Conservation (phyloP, 2,888 invertebrate species). For the Macrostomum cliftonense region DNA sequence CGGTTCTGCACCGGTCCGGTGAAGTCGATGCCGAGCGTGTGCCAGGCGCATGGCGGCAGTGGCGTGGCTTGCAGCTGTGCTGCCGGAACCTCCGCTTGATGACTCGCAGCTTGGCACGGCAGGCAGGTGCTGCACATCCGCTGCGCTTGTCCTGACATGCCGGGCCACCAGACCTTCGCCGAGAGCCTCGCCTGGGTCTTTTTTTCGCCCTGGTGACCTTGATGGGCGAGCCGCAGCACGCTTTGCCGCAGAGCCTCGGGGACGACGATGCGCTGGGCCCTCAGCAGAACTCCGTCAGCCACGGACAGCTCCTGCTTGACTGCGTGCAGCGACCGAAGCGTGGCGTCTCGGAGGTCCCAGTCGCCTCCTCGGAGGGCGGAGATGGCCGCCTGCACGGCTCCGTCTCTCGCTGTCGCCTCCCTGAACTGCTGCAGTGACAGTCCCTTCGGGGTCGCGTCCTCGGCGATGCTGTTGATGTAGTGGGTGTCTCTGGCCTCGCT, state of each 20-base stretch:
- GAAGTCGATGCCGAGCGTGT: slow-evolving; percentile 4
- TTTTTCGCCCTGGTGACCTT: slow-evolving; percentile 11
- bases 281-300: no score
- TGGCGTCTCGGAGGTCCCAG: no score
- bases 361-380: no score
- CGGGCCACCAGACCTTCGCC: slow-evolving; percentile 10
- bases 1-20: slow-evolving; percentile 7
- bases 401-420: no score
- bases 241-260: slow-evolving; percentile 5
- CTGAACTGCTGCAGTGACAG: no score
- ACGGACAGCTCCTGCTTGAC: no score
- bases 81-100: neutral
- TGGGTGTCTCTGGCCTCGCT: no score
- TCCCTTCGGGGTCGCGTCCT: no score
- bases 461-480: no score
- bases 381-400: no score
- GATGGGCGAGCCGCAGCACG: neutral
- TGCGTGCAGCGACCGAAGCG: no score
- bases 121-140: slow-evolving; percentile 8
- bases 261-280: neutral
- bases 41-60: slow-evolving; percentile 9
- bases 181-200: neutral
- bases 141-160: slow-evolving; percentile 9
- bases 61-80: slow-evolving; percentile 8
- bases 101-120: slow-evolving; percentile 9